Conservation (phyloP, 2,888 invertebrate species). For the Xylocampa areola region DNA sequence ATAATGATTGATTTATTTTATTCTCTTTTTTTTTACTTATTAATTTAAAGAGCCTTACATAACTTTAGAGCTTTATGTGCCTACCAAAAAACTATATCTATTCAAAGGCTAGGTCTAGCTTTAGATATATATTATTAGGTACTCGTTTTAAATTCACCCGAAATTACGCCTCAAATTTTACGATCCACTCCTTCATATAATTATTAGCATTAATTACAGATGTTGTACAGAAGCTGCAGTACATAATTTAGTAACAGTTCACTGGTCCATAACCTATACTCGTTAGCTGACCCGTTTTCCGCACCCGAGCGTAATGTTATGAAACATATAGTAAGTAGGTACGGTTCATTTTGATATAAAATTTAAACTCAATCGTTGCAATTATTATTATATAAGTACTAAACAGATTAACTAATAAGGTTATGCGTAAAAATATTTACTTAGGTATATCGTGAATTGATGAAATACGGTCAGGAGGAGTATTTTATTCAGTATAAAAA, state of each 20-base stretch:
- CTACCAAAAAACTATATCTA: no score
- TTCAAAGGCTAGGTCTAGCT: no score
- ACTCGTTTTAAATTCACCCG: neutral
- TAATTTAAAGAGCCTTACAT: no score
- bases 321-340: conserved; percentile 10
- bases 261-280: conserved; percentile 5
- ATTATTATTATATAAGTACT: no score
- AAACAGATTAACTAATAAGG: no score
- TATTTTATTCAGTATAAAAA: no score
- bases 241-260: conserved; percentile 14
- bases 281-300: conserved; percentile 2
- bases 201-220: conserved; percentile 22
- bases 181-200: conserved; percentile 1
- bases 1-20: no score
- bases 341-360: neutral
- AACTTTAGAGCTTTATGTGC: no score
- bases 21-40: no score
- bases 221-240: conserved; percentile 11
- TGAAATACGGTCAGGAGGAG: no score
- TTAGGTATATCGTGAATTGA: no score
- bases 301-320: conserved; percentile 1
- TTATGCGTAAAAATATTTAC: no score
- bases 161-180: neutral
- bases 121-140: neutral
- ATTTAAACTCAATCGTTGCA: neutral